Evolutionary conservation across 2,113 vertebrate genomes (phyloP).

Genomic region (Falco punctatus): DNA sequence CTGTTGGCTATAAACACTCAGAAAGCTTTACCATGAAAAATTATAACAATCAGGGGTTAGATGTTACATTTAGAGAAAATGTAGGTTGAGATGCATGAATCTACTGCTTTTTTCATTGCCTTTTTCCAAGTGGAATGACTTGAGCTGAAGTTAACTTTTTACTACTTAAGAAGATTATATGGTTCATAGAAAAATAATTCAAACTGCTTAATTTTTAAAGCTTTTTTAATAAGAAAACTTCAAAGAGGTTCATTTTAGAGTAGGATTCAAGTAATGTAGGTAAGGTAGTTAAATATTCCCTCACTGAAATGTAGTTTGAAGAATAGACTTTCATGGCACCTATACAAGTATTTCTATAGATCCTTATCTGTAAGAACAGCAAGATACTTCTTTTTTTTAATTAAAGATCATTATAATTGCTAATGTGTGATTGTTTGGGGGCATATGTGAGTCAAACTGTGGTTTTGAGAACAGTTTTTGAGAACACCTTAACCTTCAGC

Average conservation of each 20-base stretch:
- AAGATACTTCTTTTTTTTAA: constrained; percentile 59
- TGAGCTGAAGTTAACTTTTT: constrained; percentile 46
- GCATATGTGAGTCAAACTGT: constrained; percentile 58
- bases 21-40: constrained; percentile 44
- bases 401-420: constrained; percentile 68
- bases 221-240: constrained; percentile 65
- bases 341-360: constrained; percentile 66
- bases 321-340: constrained; percentile 50
- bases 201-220: constrained; percentile 55
- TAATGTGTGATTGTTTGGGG: constrained; percentile 59
- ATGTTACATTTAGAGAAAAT: constrained; percentile 13
- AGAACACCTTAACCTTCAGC: constrained; percentile 33
- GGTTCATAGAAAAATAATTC: constrained; percentile 51
- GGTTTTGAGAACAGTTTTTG: constrained; percentile 24
- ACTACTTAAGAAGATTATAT: constrained; percentile 33
- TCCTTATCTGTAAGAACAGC: constrained; percentile 59
- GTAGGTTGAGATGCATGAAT: background rate
- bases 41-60: background rate
- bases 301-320: constrained; percentile 40
- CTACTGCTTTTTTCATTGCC: background rate
- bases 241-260: constrained; percentile 49
- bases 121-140: background rate
- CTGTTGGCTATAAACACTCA: constrained; percentile 14
- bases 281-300: constrained; percentile 43
- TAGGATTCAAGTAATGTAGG: constrained; percentile 21